Evolutionary conservation across 2,797 vertebrate species (phyloP).

Genomic region (Phrynocephalus guinanensis): DNA sequence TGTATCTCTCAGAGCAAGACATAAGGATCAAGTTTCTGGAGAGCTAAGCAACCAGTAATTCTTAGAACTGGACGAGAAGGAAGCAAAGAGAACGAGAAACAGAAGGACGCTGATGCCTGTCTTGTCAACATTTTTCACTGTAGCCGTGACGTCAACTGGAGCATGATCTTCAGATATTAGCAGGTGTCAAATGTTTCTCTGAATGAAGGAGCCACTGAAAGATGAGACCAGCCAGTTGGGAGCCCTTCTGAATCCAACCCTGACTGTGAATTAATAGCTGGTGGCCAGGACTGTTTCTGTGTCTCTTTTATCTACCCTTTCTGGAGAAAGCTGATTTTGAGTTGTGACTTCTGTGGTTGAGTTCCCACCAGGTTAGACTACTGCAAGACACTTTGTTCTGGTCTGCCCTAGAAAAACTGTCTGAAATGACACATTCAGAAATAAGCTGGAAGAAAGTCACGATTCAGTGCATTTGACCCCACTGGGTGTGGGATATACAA

Average conservation of each 20-base stretch:
- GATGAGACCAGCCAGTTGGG: neutral
- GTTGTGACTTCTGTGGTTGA: neutral
- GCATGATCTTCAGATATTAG: neutral
- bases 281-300: neutral
- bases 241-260: neutral
- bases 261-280: neutral
- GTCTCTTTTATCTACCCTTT: neutral
- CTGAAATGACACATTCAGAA: neutral
- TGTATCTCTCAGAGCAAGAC: conserved; percentile 29
- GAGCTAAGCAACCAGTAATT: conserved; percentile 13
- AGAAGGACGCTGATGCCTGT: no score
- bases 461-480: neutral
- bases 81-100: neutral
- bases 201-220: neutral
- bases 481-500: neutral
- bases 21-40: conserved; percentile 48
- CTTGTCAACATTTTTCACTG: neutral
- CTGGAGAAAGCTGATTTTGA: neutral
- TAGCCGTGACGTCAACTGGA: neutral
- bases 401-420: neutral
- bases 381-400: neutral
- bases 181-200: neutral
- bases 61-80: conserved; percentile 21
- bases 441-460: no score
- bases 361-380: neutral